A percentile compares a stretch with the other conserved stretches of the same genome.
Evolutionary conservation across 2,113 vertebrate genomes (phyloP).

Genomic region (Haliaeetus leucogaster): DNA sequence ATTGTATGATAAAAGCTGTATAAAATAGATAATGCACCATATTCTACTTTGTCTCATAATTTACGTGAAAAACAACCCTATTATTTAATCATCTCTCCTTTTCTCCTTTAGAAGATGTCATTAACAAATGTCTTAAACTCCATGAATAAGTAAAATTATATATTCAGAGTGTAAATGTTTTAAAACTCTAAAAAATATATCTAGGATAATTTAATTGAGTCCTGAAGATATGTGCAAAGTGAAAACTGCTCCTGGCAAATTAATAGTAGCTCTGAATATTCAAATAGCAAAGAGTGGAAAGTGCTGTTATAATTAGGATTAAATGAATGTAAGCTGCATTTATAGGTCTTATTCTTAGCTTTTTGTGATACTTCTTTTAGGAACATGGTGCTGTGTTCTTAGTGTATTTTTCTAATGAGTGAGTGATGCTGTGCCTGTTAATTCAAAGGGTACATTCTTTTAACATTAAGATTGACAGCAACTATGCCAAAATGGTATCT

Average conservation of each 20-base stretch:
- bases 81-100: slow-evolving; percentile 59
- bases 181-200: slow-evolving; percentile 50
- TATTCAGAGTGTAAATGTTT: slow-evolving; percentile 71
- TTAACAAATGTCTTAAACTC: slow-evolving; percentile 67
- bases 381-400: background rate
- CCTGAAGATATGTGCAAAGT: slow-evolving; percentile 59
- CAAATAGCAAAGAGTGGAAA: slow-evolving; percentile 27
- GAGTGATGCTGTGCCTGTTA: background rate
- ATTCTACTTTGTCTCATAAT: slow-evolving; percentile 18
- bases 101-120: slow-evolving; percentile 47
- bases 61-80: slow-evolving; percentile 51
- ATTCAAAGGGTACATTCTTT: background rate
- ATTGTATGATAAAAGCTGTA: slow-evolving; percentile 22
- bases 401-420: background rate
- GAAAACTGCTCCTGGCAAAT: slow-evolving; percentile 57
- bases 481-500: background rate
- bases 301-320: slow-evolving; percentile 48
- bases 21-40: background rate
- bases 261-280: slow-evolving; percentile 63
- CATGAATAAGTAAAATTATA: slow-evolving; percentile 72
- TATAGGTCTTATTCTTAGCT: background rate
- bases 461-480: background rate
- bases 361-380: background rate
- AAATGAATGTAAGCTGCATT: slow-evolving; percentile 15
- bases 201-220: slow-evolving; percentile 64